phyloP scores from a whole-genome alignment of 1,140 invertebrate species.

The Drosophila grimshawi region DNA sequence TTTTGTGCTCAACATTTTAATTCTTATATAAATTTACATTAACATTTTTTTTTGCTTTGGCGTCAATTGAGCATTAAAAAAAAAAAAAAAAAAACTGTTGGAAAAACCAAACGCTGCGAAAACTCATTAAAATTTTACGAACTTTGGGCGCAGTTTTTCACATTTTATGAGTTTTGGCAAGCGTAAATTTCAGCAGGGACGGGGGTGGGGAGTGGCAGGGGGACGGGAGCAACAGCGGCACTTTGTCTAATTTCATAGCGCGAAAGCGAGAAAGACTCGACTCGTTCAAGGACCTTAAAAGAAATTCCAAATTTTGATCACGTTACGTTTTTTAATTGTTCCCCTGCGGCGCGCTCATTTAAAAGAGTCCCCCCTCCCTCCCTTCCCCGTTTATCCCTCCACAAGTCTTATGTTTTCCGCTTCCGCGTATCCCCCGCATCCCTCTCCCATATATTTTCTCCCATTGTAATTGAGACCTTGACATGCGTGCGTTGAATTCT shows the following conservation, averaged over 20 bases:
- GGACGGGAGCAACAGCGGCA: slow-evolving; percentile 23
- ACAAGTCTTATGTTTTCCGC: slow-evolving; percentile 10
- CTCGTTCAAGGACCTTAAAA: slow-evolving; percentile 70
- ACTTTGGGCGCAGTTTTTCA: slow-evolving; percentile 78
- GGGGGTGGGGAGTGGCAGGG: too few relatives aligned
- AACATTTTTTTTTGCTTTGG: slow-evolving; percentile 70
- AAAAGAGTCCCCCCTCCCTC: slow-evolving; percentile 17
- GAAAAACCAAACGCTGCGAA: slow-evolving; percentile 53
- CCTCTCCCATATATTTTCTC: not conserved
- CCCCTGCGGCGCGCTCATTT: slow-evolving; percentile 77
- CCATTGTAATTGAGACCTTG: slow-evolving; percentile 65
- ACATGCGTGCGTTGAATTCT: slow-evolving; percentile 40
- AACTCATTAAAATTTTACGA: slow-evolving; percentile 83
- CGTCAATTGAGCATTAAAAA: slow-evolving; percentile 76
- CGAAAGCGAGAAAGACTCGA: slow-evolving; percentile 13
- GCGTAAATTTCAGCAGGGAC: not conserved
- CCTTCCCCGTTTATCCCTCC: not conserved
- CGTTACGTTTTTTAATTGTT: slow-evolving; percentile 82
- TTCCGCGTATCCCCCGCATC: not conserved
- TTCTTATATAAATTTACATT: slow-evolving; percentile 80
- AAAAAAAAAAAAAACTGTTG: slow-evolving; percentile 28
- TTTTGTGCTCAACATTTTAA: slow-evolving; percentile 67
- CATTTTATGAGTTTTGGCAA: slow-evolving; percentile 69
- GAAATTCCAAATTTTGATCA: slow-evolving; percentile 81
- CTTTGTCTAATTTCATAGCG: slow-evolving; percentile 76